A percentile compares a stretch with the other conserved stretches of the same genome.
Evolutionary conservation across 1,140 invertebrate species (phyloP).

Genomic region (Araneus ventricosus): DNA sequence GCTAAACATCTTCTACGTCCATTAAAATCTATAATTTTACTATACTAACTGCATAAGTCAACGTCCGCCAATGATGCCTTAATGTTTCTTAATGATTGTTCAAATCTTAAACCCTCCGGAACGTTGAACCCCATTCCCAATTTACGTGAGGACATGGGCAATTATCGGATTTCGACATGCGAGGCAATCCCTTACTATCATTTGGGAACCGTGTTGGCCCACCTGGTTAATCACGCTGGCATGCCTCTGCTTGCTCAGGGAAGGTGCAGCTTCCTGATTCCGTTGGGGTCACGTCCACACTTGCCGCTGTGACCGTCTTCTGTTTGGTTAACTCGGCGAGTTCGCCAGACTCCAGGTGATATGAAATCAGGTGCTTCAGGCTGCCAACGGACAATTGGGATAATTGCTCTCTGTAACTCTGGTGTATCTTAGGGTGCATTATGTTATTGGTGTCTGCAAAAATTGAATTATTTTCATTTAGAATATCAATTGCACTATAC

Average conservation of each 20-base stretch:
- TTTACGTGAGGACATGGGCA: background rate
- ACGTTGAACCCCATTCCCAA: background rate
- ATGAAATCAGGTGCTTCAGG: background rate
- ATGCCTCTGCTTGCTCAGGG: background rate
- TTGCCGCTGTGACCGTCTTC: background rate
- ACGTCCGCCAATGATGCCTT: no score
- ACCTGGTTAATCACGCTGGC: background rate
- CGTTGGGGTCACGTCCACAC: background rate
- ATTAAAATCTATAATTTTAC: no score
- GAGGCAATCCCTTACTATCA: background rate
- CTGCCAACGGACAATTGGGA: background rate
- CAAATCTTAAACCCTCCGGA: background rate
- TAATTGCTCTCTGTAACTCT: background rate
- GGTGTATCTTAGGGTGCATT: no score
- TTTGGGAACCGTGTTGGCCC: background rate
- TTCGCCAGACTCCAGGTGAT: background rate
- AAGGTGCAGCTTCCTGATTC: background rate
- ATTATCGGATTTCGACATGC: background rate
- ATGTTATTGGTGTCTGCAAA: no score
- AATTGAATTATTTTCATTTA: no score
- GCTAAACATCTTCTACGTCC: no score
- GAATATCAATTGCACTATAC: no score
- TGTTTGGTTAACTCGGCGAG: background rate
- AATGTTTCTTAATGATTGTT: no score
- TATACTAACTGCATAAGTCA: no score